phyloP scores from a whole-genome alignment of 2,797 vertebrate genomes.

The Phyllotis vaccarum region DNA sequence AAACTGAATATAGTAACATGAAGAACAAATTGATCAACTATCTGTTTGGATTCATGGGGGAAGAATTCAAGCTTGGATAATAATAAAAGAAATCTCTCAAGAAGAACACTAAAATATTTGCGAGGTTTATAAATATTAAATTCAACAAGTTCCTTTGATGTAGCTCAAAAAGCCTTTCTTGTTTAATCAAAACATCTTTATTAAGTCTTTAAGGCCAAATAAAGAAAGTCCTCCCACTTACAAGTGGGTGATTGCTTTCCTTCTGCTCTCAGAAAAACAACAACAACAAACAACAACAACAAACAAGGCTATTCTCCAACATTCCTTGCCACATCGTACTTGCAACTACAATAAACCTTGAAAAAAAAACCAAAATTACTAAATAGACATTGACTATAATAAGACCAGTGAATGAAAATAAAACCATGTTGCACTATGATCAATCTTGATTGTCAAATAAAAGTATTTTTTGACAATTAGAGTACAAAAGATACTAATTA shows the following conservation, averaged over 20 bases:
- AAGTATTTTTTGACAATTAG: background rate
- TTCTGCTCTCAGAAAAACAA: background rate
- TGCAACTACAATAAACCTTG: background rate
- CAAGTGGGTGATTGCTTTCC: constrained; percentile 3
- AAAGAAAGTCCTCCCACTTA: background rate
- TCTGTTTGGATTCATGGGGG: background rate
- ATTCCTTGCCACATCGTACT: background rate
- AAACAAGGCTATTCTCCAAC: background rate
- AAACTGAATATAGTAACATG: background rate
- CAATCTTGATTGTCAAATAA: background rate
- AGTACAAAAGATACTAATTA: background rate
- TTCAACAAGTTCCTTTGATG: background rate
- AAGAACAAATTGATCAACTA: background rate
- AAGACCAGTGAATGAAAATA: background rate
- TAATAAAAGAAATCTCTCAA: background rate
- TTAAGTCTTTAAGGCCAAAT: background rate
- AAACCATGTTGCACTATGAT: background rate
- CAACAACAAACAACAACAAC: no score
- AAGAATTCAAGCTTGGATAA: background rate
- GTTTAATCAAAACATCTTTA: background rate
- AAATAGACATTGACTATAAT: background rate
- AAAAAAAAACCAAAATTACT: background rate
- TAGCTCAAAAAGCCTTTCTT: background rate
- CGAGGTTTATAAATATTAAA: background rate
- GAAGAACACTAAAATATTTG: background rate